Evolutionary conservation across 1,140 invertebrate species (phyloP).

Genomic region (Drosophila nigromelanica): DNA sequence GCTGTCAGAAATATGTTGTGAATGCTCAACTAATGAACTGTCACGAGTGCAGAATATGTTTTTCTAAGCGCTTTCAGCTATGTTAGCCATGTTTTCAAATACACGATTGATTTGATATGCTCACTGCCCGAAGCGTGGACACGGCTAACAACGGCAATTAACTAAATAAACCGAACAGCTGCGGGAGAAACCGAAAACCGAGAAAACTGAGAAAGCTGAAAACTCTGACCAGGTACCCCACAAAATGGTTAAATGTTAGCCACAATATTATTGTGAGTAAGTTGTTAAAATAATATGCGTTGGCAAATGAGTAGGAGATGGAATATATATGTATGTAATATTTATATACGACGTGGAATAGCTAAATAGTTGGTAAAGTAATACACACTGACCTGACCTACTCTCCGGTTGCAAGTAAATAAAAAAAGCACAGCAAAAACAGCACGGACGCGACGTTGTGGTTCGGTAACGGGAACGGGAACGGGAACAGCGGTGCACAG

Average conservation of each 20-base stretch:
- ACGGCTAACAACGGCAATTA: too few relatives aligned
- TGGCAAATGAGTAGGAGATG: background rate
- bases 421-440: conserved; percentile 11
- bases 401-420: conserved; percentile 53
- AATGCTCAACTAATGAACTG: too few relatives aligned
- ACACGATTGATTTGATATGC: too few relatives aligned
- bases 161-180: too few relatives aligned
- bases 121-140: too few relatives aligned
- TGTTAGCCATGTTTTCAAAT: too few relatives aligned
- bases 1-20: too few relatives aligned
- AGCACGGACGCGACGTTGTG: conserved; percentile 20
- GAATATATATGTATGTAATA: conserved; percentile 11
- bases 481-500: conserved; percentile 47
- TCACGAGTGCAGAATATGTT: too few relatives aligned
- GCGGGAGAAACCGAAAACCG: background rate
- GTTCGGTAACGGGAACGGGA: background rate
- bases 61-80: too few relatives aligned
- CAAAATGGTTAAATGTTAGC: background rate
- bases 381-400: conserved; percentile 79
- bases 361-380: conserved; percentile 66
- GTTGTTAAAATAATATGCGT: conserved; percentile 22
- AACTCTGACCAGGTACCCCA: background rate
- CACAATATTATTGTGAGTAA: conserved; percentile 11
- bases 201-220: background rate
- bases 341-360: conserved; percentile 18